Evolutionary conservation across 2,888 invertebrate species (phyloP), one percentile per base, ranked within the genome.

Genomic region (Lasius fuliginosus): DNA sequence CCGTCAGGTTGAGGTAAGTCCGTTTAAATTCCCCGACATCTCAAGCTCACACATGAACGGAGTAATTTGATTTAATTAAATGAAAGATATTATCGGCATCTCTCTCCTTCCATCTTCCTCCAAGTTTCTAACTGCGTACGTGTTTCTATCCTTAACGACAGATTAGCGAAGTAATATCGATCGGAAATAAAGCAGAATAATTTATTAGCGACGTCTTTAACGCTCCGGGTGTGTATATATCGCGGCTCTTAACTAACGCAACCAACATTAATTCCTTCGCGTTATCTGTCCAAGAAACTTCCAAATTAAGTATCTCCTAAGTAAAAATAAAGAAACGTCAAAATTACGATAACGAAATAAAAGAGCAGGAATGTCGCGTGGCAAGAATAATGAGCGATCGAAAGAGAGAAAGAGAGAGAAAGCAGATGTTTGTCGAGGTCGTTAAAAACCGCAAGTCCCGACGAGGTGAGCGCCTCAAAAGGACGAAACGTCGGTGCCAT

Each of bases 1-100:
- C 33, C 53, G 87, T 82, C 33, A 75, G 67, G 42, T 68, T 89
- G 12, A 88, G 84, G 90, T 89, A 68, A 69, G 75, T 71, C 36
- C 40, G 23, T 42, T 60, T 75, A 79, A 71, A 79, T 71, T 71
- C 79, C 23, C 46, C 60, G 60, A 36, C 71, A 71, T 36, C 23
- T 79, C 71, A 46, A 83, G 74, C 62, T 65, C 74, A 8, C 49
- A n/a, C 49, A 65, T 82, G 76, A 73, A 77, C 77, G 30, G 30
- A 64, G 53, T 77, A 64, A 75, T 75, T 65, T 65, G 36, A 74
- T 36, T 79, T 71, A 71, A 71, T 60, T 79, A 33, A 79, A 79
- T 33, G 71, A 71, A 79, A 60, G 36, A 42, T 60, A 33, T 56
- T 71, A 60, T 79, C 60, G 71, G 12, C 23, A 23, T 23, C 18